Base-by-base conservation (phyloP, 2,797 vertebrate species). In the Urophycis tenuis region DNA sequence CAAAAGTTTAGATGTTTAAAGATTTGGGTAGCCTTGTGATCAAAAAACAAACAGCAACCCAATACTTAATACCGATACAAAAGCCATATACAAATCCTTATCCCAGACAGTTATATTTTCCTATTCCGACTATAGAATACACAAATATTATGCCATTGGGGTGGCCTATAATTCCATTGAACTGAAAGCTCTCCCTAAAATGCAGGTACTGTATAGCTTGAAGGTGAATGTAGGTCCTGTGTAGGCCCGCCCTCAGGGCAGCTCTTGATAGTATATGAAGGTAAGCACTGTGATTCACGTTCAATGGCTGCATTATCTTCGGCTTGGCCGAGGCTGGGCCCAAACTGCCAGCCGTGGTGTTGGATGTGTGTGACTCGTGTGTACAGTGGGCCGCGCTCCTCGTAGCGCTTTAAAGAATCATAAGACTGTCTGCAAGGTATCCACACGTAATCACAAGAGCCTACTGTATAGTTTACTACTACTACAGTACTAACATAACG, bases 301-400 rank as follows among this genome's bases (percentile, higher is more conserved):
- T 92, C 83, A 93, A 92, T 86, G 83, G 82, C 80, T 35, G 64
- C 84, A 89, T 91, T 93, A 89, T 93, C 83, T 78, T 75, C 81
- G 75, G 82, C 45, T 85, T 83, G 83, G 85, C 84, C 60, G 49
- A 45, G 84, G 83, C 74, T 15, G 53, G 3, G 75, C 73, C 84
- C 74, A 84, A 81, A 81, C 80, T 67, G 75, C 78, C 76, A 71
- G 75, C 78, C 25, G 73, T 79, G 82, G 79, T 87, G 85, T 79
- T 33, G 78, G 79, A 81, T 83, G 82, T 83, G 78, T 75, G 70
- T 85, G 74, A 69, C 71, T 79, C 34, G 74, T 81, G 79, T 70
- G 79, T 81, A 81, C 80, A 86, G 73, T 33, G 73, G 17, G 72
- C 76, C 81, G 87, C 74, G 75, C 80, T 81, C 75, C 74, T 74